Percentiles rank a stretch among this genome's conserved stretches.
Evolutionary conservation across 2,113 vertebrate species (phyloP).

Genomic region (Proteles cristata): DNA sequence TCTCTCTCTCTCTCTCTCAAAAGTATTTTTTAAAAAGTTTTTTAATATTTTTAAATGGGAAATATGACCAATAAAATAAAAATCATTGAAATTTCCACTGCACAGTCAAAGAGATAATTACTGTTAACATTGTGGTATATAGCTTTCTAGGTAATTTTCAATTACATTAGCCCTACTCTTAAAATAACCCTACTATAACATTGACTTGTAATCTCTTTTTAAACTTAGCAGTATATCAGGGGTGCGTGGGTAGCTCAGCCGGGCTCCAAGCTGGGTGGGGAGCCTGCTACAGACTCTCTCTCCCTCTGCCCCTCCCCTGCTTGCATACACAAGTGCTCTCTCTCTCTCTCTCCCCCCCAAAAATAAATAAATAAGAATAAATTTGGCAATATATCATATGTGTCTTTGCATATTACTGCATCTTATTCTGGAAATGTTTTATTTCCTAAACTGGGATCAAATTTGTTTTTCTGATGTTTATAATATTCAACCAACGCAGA

Average conservation of each 20-base stretch:
- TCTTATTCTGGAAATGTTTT: constrained; percentile 44
- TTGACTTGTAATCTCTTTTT: not conserved
- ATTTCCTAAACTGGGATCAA: constrained; percentile 43
- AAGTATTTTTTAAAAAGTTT: not conserved
- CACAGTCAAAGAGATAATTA: not conserved
- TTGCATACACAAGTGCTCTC: too few relatives aligned
- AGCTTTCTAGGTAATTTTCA: constrained; percentile 19
- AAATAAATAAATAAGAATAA: not conserved
- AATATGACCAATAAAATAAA: constrained; percentile 32
- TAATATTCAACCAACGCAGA: constrained; percentile 19
- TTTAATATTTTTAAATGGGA: not conserved
- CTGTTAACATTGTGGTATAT: not conserved
- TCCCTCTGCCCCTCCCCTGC: too few relatives aligned
- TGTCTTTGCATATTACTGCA: constrained; percentile 22
- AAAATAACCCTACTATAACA: not conserved
- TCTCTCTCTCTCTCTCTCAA: too few relatives aligned
- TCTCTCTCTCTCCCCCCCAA: too few relatives aligned
- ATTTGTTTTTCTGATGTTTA: constrained; percentile 30
- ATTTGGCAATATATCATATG: not conserved
- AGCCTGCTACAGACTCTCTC: too few relatives aligned
- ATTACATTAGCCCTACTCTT: not conserved
- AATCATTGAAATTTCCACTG: not conserved
- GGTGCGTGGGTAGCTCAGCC: too few relatives aligned
- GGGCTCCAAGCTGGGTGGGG: too few relatives aligned
- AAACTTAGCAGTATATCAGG: not conserved